These are phyloP conservation scores for Collichthys lucidus DNA, from an alignment of 2,113 vertebrate species.

Conservation along the genomic window DNA sequence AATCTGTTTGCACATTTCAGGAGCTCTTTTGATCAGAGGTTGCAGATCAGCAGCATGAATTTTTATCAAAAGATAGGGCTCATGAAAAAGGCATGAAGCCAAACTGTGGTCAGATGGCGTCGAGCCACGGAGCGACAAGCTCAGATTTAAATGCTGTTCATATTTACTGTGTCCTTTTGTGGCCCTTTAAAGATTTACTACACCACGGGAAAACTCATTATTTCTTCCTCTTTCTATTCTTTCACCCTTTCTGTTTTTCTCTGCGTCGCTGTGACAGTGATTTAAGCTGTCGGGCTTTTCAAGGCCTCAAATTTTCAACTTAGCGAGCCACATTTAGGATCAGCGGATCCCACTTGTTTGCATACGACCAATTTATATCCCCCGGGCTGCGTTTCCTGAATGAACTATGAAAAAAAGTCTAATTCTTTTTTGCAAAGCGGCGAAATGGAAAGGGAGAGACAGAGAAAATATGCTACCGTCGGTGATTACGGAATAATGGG, in stretches of 20 bases:
- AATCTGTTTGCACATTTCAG: constrained; percentile 53
- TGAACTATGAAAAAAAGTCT: constrained; percentile 51
- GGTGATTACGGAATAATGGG: constrained; percentile 70
- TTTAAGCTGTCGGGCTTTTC: constrained; percentile 70
- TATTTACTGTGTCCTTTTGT: constrained; percentile 45
- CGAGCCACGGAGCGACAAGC: constrained; percentile 47
- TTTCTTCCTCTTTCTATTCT: constrained; percentile 15
- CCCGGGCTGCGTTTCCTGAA: constrained; percentile 42
- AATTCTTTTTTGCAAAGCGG: constrained; percentile 50
- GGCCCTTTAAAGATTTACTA: constrained; percentile 19
- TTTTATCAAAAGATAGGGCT: constrained; percentile 48
- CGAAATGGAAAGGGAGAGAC: constrained; percentile 58
- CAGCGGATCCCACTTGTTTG: constrained; percentile 63
- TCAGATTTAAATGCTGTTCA: constrained; percentile 32
- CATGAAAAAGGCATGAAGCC: constrained; percentile 55
- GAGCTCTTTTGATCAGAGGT: constrained; percentile 55
- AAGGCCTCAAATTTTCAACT: constrained; percentile 59
- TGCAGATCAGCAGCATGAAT: constrained; percentile 57
- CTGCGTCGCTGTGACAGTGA: constrained; percentile 56
- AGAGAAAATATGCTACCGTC: constrained; percentile 67
- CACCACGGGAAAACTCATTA: constrained; percentile 35
- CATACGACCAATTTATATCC: constrained; percentile 63
- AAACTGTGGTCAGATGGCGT: constrained; percentile 57
- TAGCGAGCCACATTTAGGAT: constrained; percentile 67
- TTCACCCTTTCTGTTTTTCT: constrained; percentile 9